phyloP scores from a whole-genome alignment of 2,888 invertebrate genomes.

The Netelia inedita region DNA sequence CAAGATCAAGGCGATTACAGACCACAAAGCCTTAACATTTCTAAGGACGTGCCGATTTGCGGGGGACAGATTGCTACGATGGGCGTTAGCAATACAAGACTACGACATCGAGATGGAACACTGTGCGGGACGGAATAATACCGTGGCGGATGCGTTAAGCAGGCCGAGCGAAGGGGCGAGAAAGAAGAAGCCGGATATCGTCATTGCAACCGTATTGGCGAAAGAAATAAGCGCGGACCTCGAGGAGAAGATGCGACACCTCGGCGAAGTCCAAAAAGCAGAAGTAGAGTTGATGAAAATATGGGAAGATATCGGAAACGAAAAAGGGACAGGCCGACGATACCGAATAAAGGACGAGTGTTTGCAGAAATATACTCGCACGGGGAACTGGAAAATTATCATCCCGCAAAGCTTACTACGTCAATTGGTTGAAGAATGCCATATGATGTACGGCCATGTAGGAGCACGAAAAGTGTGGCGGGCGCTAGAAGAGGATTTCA shows the following conservation, averaged over 20 bases:
- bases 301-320: too few relatives aligned
- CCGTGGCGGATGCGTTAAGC: too few relatives aligned
- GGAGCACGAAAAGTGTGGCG: not conserved
- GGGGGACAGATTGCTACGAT: too few relatives aligned
- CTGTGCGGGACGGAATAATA: too few relatives aligned
- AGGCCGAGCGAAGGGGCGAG: too few relatives aligned
- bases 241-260: not conserved
- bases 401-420: not conserved
- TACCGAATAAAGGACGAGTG: not conserved
- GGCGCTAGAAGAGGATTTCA: slow-evolving; percentile 4
- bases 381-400: not conserved
- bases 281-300: too few relatives aligned
- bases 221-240: too few relatives aligned
- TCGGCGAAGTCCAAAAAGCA: too few relatives aligned
- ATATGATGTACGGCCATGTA: not conserved
- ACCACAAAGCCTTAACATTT: slow-evolving; percentile 19
- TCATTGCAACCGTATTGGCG: slow-evolving; percentile 16
- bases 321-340: not conserved
- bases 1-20: not conserved
- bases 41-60: not conserved
- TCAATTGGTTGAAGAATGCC: not conserved
- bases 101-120: slow-evolving; percentile 26
- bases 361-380: not conserved
- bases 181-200: not conserved
- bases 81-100: slow-evolving; percentile 6